These are phyloP conservation scores for Ligdia adustata DNA, from an alignment of 2,888 invertebrate genomes.

Conservation along the genomic window DNA sequence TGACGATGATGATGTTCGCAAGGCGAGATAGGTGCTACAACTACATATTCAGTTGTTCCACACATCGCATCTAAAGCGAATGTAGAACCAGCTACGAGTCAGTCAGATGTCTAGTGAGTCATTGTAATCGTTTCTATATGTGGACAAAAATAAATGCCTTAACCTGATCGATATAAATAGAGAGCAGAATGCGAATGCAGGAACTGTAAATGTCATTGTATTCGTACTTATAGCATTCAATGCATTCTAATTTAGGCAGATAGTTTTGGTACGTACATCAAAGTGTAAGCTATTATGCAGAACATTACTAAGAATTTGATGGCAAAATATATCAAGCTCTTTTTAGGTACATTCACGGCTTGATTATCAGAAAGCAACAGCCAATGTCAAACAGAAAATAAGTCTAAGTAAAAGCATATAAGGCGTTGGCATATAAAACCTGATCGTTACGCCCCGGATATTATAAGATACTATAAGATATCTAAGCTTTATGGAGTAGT, in stretches of 20 bases:
- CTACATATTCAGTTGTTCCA: no score
- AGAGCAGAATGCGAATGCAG: not conserved
- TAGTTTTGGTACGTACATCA: not conserved
- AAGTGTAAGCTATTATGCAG: no score
- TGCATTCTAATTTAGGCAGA: not conserved
- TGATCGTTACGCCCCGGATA: conserved; percentile 1
- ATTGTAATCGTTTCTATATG: conserved; percentile 16
- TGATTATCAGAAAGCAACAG: no score
- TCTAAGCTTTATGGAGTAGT: conserved; percentile 5
- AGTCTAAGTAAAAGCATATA: no score
- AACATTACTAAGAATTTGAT: no score
- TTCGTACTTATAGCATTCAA: no score
- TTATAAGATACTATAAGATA: conserved; percentile 6
- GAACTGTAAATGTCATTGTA: not conserved
- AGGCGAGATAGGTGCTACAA: no score
- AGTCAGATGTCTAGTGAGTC: conserved; percentile 11
- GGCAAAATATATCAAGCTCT: no score
- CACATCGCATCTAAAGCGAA: not conserved
- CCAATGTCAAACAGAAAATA: no score
- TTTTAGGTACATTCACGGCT: no score
- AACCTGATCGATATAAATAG: conserved; percentile 18
- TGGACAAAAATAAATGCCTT: conserved; percentile 1
- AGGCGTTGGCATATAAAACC: not conserved
- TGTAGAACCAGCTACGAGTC: not conserved
- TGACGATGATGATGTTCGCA: no score